Evolutionary conservation across 2,888 invertebrate species (phyloP), one percentile per base, ranked within the genome.

Genomic region (Cinara cedri): DNA sequence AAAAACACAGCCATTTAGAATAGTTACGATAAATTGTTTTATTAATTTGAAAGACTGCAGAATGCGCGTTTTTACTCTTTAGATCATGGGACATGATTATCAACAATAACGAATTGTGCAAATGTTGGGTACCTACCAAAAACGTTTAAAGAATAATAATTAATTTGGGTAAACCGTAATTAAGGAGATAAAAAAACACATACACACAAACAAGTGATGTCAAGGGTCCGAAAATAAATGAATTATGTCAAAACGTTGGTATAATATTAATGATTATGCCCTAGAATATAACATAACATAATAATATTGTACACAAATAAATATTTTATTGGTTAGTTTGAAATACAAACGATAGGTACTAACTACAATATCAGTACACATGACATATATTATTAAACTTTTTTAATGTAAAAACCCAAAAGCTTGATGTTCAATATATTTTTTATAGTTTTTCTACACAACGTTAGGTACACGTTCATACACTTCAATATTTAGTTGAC

Each of bases 141-240:
- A 60, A 72, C 72, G 60, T 60, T 72, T 16, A 57, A 60, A 60
- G 72, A 72, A 72, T 72, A 60, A 63, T 74, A 51, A 74, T 63
- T 63, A 63, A 74, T 74, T 62, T 63, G 63, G 51, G 63, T 60
- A 46, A n/a, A 72, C 46, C 46, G 74, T 74, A 74, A 74, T 74
- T 74, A 74, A 62, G 63, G 51, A 74, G 63, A 74, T 74, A 74
- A 63, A 70, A 70, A 70, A 34, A 49, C 49, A 74, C 3, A 34
- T 4, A 34, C 6, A 21, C 63, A 72, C 63, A 63, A 60, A 60
- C 21, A 49, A 60, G 60, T 6, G 6, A 34, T 60, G 46, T 60
- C 72, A 72, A 46, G 60, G 46, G 60, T 72, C 72, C 24, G 14
- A n/a, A 72, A 26, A 72, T 46, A 46, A 60, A 60, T 44, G 24